phyloP scores from a whole-genome alignment of 2,113 vertebrate genomes.

The Austrofundulus limnaeus region DNA sequence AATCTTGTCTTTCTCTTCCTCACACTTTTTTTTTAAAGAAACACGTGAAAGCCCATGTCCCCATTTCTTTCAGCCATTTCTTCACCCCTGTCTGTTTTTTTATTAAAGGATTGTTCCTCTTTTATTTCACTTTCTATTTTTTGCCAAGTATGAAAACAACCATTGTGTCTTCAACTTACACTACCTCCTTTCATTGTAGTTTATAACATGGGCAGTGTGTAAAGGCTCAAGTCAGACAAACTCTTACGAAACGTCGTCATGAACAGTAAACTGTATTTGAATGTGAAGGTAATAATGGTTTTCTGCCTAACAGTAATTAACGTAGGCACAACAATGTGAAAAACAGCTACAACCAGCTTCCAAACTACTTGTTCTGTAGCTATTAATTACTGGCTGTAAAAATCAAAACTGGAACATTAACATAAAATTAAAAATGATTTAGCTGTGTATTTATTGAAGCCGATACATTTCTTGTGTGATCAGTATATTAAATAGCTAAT shows the following conservation, averaged over 20 bases:
- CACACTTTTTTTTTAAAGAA: neutral
- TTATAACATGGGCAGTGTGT: neutral
- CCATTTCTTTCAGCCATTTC: constrained; percentile 14
- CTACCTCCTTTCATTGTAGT: neutral
- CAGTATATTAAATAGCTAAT: no score
- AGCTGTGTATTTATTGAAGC: no score
- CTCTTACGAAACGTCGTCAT: neutral
- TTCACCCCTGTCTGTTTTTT: constrained; percentile 11
- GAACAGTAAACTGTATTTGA: constrained; percentile 22
- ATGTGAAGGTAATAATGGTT: constrained; percentile 22
- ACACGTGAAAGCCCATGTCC: constrained; percentile 23
- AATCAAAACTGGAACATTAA: constrained; percentile 17
- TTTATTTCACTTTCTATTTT: constrained; percentile 25
- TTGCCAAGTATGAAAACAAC: constrained; percentile 12
- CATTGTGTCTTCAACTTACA: neutral
- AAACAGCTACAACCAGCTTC: constrained; percentile 5
- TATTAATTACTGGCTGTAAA: constrained; percentile 19
- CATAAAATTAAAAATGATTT: no score
- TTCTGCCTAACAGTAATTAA: constrained; percentile 24
- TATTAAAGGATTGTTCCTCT: constrained; percentile 10
- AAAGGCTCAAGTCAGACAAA: neutral
- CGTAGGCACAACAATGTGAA: neutral
- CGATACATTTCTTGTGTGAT: no score
- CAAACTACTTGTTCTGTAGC: constrained; percentile 11
- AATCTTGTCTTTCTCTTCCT: constrained; percentile 39